phyloP scores from a whole-genome alignment of 2,797 vertebrate species.

The Varecia variegata region DNA sequence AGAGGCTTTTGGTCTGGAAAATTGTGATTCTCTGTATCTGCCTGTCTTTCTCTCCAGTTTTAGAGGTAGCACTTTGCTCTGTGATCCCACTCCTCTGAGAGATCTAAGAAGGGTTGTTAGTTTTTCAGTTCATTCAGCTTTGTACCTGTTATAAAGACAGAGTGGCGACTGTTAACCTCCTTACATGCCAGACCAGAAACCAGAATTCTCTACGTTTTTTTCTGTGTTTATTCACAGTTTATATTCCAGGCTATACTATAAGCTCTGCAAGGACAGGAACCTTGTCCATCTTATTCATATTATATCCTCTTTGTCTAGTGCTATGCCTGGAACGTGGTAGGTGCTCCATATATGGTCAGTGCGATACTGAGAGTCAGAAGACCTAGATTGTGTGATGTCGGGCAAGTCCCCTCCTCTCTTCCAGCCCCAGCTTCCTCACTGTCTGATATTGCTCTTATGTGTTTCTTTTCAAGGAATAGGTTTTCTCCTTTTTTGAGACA shows the following conservation, averaged over 20 bases:
- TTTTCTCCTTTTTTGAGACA: neutral
- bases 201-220: neutral
- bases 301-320: neutral
- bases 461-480: neutral
- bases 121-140: neutral
- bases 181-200: neutral
- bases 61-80: neutral
- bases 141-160: neutral
- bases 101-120: neutral
- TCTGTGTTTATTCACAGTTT: neutral
- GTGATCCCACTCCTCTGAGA: neutral
- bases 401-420: neutral
- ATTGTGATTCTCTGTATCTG: neutral
- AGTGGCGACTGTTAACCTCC: neutral
- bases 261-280: neutral
- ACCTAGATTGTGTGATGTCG: neutral
- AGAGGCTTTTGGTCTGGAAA: neutral
- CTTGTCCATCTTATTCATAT: neutral
- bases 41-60: neutral
- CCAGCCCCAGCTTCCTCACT: neutral
- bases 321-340: neutral
- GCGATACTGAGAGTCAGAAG: neutral
- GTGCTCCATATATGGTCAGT: neutral
- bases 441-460: neutral
- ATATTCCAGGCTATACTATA: neutral